These are phyloP conservation scores for Drosophila pseudoobscura DNA, from an alignment of 1,140 invertebrate species.

Conservation along the genomic window DNA sequence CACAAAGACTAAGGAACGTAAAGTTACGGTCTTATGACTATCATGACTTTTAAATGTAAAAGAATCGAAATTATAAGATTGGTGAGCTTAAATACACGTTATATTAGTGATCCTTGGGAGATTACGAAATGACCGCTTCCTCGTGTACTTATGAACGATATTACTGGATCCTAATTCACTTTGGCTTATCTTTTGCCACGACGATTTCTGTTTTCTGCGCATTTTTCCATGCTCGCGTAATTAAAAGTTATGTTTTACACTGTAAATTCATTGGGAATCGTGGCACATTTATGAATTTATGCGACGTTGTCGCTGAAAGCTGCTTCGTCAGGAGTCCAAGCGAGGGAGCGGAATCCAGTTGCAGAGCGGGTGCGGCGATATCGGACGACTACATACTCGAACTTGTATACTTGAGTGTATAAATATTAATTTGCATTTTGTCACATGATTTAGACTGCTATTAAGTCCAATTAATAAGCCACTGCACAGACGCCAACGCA, in stretches of 20 bases:
- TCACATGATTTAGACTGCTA: conserved; percentile 64
- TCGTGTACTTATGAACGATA: not conserved
- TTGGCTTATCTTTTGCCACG: conserved; percentile 2
- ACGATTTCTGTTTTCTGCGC: conserved; percentile 25
- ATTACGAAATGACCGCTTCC: not conserved
- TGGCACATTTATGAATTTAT: conserved; percentile 64
- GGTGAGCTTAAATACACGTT: too few species aligned
- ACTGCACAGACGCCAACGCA: conserved; percentile 27
- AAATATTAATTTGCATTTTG: conserved; percentile 77
- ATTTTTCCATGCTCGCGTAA: conserved; percentile 43
- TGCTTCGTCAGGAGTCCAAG: conserved; percentile 6
- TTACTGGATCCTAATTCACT: not conserved
- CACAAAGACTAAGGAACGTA: too few species aligned
- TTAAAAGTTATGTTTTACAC: conserved; percentile 66
- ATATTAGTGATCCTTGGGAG: too few species aligned
- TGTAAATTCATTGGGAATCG: conserved; percentile 50
- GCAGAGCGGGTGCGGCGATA: conserved; percentile 26
- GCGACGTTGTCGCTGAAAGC: conserved; percentile 24
- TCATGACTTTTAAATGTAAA: too few species aligned
- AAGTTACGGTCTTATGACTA: too few species aligned
- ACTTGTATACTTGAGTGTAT: conserved; percentile 23
- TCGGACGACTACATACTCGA: conserved; percentile 11
- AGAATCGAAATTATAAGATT: too few species aligned
- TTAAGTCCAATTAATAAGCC: conserved; percentile 67
- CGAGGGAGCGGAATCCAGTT: conserved; percentile 21